Evolutionary conservation across 2,888 invertebrate genomes (phyloP).

Genomic region (Drosophila gaucha): DNA sequence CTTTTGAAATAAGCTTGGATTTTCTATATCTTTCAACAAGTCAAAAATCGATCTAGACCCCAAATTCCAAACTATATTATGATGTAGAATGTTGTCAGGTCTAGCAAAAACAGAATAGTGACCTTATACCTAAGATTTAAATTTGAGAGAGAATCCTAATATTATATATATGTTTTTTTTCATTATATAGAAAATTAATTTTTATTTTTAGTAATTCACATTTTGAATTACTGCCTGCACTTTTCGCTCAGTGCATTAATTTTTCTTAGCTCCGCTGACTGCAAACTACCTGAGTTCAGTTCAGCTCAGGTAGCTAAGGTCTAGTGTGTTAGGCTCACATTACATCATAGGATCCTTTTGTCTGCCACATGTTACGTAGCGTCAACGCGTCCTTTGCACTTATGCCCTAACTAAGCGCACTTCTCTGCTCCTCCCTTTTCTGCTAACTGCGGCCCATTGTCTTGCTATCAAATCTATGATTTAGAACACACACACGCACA

Average conservation of each 20-base stretch:
- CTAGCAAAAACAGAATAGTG: no score
- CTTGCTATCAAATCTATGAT: constrained; percentile 41
- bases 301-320: constrained; percentile 32
- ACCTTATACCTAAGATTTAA: no score
- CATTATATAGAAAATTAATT: not conserved
- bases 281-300: constrained; percentile 26
- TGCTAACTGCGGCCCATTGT: constrained; percentile 19
- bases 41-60: no score
- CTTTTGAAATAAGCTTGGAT: no score
- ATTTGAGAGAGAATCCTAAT: no score
- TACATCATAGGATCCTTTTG: constrained; percentile 31
- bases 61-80: no score
- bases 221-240: not conserved
- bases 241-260: constrained; percentile 7
- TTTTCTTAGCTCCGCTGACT: not conserved
- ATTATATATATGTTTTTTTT: not conserved
- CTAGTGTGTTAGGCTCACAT: constrained; percentile 19
- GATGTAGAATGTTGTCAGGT: no score
- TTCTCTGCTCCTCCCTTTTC: constrained; percentile 1
- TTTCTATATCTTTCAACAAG: no score
- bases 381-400: constrained; percentile 31
- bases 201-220: not conserved
- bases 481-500: constrained; percentile 29
- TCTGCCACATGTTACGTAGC: constrained; percentile 44
- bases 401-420: constrained; percentile 10